These are phyloP conservation scores for Scaptomyza reducta DNA, from an alignment of 2,888 invertebrate species.

Conservation along the genomic window DNA sequence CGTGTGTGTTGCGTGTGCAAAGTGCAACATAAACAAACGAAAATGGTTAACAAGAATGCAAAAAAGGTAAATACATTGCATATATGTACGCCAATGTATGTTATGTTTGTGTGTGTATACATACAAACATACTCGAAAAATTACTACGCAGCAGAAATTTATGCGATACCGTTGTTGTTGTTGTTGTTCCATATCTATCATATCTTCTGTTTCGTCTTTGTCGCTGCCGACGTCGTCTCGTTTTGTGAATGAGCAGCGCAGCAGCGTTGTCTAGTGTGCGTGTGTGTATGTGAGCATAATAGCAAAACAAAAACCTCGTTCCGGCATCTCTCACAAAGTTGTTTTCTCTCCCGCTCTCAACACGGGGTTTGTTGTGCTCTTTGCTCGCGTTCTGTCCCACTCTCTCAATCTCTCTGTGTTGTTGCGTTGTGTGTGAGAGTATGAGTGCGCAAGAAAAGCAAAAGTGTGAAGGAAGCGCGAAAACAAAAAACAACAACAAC, in stretches of 20 bases:
- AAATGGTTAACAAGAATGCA: slow-evolving; percentile 59
- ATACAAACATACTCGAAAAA: slow-evolving; percentile 59
- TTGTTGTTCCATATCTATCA: slow-evolving; percentile 77
- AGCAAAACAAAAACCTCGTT: slow-evolving; percentile 58
- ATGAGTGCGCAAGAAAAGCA: slow-evolving; percentile 52
- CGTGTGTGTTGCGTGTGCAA: slow-evolving; percentile 41
- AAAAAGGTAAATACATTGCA: slow-evolving; percentile 62
- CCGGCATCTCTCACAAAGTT: slow-evolving; percentile 44
- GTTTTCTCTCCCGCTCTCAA: slow-evolving; percentile 20
- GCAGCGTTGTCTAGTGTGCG: slow-evolving; percentile 51
- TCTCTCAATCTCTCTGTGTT: slow-evolving; percentile 1
- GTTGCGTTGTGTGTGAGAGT: slow-evolving; percentile 25
- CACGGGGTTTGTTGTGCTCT: slow-evolving; percentile 34
- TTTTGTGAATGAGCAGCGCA: slow-evolving; percentile 69
- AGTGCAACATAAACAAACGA: slow-evolving; percentile 58
- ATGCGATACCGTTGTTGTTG: slow-evolving; percentile 65
- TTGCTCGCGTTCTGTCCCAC: slow-evolving; percentile 7
- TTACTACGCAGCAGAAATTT: slow-evolving; percentile 80
- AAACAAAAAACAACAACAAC: slow-evolving; percentile 51
- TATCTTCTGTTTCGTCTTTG: slow-evolving; percentile 67
- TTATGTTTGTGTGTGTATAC: slow-evolving; percentile 14
- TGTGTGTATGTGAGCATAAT: slow-evolving; percentile 49
- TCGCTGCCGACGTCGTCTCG: slow-evolving; percentile 50
- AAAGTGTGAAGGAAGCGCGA: slow-evolving; percentile 59
- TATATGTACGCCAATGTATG: slow-evolving; percentile 3